Percentiles rank a stretch among this genome's conserved stretches.
phyloP scores from a whole-genome alignment of 2,888 invertebrate species.

The Calameuta idolon region DNA sequence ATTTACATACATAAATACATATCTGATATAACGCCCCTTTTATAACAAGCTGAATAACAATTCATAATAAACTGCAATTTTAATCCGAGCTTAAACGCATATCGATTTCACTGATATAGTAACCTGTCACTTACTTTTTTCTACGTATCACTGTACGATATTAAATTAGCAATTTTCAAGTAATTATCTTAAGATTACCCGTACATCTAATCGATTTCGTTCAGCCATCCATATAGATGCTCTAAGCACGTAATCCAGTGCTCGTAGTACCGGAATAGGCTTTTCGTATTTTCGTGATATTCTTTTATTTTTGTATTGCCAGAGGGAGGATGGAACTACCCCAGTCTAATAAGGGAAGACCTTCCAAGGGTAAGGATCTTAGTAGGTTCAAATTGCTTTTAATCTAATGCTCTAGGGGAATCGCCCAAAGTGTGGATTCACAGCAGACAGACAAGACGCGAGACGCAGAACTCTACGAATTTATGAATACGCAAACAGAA shows the following conservation, averaged over 20 bases:
- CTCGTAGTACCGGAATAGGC: neutral
- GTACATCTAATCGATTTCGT: neutral
- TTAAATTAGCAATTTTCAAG: neutral
- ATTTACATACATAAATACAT: neutral
- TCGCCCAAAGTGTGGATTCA: neutral
- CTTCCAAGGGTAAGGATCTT: neutral
- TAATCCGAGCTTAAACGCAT: neutral
- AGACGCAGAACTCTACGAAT: constrained; percentile 21
- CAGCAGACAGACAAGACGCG: constrained; percentile 11
- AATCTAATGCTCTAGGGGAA: neutral
- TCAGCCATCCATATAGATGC: neutral
- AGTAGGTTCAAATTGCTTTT: neutral
- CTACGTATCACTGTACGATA: no score
- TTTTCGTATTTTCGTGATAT: neutral
- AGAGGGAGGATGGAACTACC: neutral
- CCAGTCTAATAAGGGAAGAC: neutral
- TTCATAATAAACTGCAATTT: neutral
- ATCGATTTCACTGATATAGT: neutral
- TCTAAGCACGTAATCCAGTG: neutral
- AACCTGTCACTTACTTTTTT: neutral
- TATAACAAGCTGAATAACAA: neutral
- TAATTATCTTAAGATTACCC: neutral
- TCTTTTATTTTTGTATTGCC: neutral
- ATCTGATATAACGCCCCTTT: neutral
- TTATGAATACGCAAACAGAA: neutral